Evolutionary conservation across 2,797 vertebrate species (phyloP), one percentile per base, ranked within the genome.

Genomic region (Myripristis murdjan): DNA sequence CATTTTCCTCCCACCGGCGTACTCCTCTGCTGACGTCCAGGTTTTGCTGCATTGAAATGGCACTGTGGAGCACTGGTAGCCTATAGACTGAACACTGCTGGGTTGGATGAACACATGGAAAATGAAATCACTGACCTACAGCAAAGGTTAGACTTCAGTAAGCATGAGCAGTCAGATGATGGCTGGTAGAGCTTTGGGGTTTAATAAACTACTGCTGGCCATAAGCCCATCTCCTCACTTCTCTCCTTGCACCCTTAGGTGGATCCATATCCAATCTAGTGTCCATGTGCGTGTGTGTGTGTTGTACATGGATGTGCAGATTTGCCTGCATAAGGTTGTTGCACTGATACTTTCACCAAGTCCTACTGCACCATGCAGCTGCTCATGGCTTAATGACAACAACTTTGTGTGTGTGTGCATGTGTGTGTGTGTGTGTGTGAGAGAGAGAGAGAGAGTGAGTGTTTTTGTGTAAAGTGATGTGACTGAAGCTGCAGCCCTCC

Each of bases 91-190:
- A 78, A 63, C 66, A n/a, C 81, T 76, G 80, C 86, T 81, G 70
- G 58, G 57, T 81, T 73, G 75, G 79, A 72, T 70, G 85, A 84
- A 83, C 86, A 71, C 70, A 16, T 76, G 83, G 83, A 89, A 87
- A 91, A 91, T 86, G 88, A 92, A 88, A 87, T 88, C 77, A 66
- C 74, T 91, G 89, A 90, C 90, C 87, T 90, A 86, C 85, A 88
- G 89, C 81, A 86, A 89, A 90, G 85, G 90, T 90, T 85, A 81
- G 75, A 81, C 79, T 84, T 82, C 85, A 87, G 83, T 83, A 82
- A 89, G 88, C 88, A 75, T 70, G 82, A 87, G 76, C 77, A 81
- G 83, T 82, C 79, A 70, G 81, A 82, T 83, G 83, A 82, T 78
- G 83, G 79, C 67, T 72, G 72, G 47, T 61, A 63, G 61, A 64